phyloP scores from a whole-genome alignment of 2,888 invertebrate genomes.

The Yponomeuta malinellus region DNA sequence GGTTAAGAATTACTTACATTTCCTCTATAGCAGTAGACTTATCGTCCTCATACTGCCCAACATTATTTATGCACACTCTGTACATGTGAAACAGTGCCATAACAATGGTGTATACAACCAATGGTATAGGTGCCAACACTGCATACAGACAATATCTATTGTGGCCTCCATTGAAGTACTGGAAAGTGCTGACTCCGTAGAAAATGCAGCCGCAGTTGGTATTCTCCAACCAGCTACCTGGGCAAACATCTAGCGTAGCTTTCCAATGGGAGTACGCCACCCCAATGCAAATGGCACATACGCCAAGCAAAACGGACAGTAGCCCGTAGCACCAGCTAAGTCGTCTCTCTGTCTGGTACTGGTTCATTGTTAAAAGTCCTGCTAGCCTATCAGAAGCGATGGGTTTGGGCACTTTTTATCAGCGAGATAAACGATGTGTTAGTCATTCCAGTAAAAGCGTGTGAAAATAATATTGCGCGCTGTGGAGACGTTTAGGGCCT shows the following conservation, averaged over 20 bases:
- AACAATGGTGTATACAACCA: constrained; percentile 77
- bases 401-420: background rate
- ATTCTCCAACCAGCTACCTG: constrained; percentile 70
- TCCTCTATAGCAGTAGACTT: constrained; percentile 64
- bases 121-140: constrained; percentile 79
- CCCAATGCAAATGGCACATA: constrained; percentile 69
- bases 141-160: constrained; percentile 80
- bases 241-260: constrained; percentile 79
- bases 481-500: background rate
- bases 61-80: constrained; percentile 78
- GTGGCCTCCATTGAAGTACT: constrained; percentile 80
- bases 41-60: constrained; percentile 70
- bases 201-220: constrained; percentile 82
- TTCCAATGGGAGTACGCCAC: constrained; percentile 83
- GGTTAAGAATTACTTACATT: constrained; percentile 47
- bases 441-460: background rate
- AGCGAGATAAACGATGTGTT: background rate
- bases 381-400: background rate
- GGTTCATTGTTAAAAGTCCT: constrained; percentile 43
- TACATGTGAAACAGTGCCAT: constrained; percentile 82
- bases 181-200: constrained; percentile 77
- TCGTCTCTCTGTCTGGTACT: constrained; percentile 56
- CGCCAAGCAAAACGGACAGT: constrained; percentile 41
- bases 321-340: constrained; percentile 55
- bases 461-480: background rate